phyloP scores from a whole-genome alignment of 2,113 vertebrate genomes.

The Phyllostomus discolor region DNA sequence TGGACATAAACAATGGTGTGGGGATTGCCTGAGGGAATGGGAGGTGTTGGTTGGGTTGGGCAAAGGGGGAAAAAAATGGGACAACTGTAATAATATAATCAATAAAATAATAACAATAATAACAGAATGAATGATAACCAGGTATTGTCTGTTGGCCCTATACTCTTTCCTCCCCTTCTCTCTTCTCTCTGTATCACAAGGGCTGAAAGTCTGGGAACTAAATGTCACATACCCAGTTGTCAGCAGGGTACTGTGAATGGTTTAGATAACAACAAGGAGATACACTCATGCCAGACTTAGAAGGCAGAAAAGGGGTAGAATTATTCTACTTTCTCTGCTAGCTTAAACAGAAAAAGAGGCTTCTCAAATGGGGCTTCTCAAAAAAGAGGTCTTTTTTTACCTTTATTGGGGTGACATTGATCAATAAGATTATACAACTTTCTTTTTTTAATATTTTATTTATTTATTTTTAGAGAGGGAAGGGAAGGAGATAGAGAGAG shows the following conservation, averaged over 20 bases:
- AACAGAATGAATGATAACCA: neutral
- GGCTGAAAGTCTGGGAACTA: neutral
- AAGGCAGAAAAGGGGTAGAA: neutral
- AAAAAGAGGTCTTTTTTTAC: neutral
- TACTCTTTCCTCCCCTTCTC: neutral
- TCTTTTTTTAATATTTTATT: neutral
- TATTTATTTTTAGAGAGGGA: too few species aligned
- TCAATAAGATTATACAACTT: neutral
- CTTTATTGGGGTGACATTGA: neutral
- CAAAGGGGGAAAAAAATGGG: too few species aligned
- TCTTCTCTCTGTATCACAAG: neutral
- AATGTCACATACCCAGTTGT: neutral
- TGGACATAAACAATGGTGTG: too few species aligned
- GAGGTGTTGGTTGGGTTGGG: too few species aligned
- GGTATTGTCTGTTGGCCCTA: neutral
- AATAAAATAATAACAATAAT: too few species aligned
- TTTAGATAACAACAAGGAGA: neutral
- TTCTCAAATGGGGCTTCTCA: neutral
- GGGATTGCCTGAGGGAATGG: too few species aligned
- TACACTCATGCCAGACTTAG: neutral
- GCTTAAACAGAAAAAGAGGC: neutral
- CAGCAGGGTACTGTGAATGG: neutral
- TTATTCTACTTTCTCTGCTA: neutral
- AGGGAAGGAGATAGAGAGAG: too few species aligned
- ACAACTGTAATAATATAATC: too few species aligned